Evolutionary conservation across 2,797 vertebrate species (phyloP), one percentile per base, ranked within the genome.

Genomic region (Varecia variegata): DNA sequence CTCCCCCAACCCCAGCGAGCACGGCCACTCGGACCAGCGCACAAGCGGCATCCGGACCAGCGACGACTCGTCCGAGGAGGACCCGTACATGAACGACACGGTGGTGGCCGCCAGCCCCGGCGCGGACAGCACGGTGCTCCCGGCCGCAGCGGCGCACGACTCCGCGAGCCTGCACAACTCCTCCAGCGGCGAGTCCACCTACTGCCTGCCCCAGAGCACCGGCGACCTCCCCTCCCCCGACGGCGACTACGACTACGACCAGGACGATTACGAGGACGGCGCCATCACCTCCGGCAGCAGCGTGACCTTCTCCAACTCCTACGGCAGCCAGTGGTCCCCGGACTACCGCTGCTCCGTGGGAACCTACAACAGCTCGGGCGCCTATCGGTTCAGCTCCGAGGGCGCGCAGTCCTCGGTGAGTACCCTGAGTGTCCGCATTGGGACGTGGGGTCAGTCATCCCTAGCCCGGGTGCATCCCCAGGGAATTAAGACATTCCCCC

Each of bases 1-100:
- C 98, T 99, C 99, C 0, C 99, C 99, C 0, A 99, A 99, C 98
- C 99, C 99, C 0, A 99, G 99, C 1, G 99, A 99, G 97, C 99
- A 99, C 0, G 99, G 99, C 62, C 99, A 99, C 98, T 99, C 99
- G 0, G 99, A 99, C 96, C 99, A 99, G 98, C 99, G 99, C 27
- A 99, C 99, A 0, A 99, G 99, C 9, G 99, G 99, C 67, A 99
- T 99, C 98, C 98, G 99, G 21, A 99, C 99, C 0, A 99, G 99
- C 0, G 99, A 99, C n/a, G 99, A 99, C 98, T 99, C 99, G 0
- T 99, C 99, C 0, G 99, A 99, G 97, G 99, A 99, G 92, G 99
- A 99, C 98, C 99, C 99, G 0, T 99, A 99, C 23, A 99, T 99
- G 98, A 99, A 99, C 2, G 99, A 99, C 0, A 99, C 98, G 0